These are phyloP conservation scores for Plutomurus gul DNA, from an alignment of 1,140 invertebrate genomes.

Conservation along the genomic window DNA sequence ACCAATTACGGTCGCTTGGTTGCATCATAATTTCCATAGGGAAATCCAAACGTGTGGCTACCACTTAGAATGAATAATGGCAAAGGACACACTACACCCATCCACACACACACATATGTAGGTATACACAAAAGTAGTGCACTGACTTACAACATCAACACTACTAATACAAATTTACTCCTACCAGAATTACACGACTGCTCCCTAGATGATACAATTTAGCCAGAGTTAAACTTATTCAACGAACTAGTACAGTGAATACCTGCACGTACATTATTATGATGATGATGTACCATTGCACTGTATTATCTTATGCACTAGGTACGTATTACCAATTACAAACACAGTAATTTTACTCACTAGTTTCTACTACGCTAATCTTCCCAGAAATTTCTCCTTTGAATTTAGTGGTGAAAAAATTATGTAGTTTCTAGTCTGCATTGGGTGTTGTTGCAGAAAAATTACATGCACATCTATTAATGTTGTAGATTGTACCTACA, in stretches of 20 bases:
- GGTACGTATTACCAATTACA: too few species aligned
- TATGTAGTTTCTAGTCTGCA: background rate
- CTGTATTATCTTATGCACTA: too few species aligned
- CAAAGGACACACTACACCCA: background rate
- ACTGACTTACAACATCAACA: too few species aligned
- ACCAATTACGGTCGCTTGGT: background rate
- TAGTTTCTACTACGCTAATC: background rate
- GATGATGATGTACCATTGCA: too few species aligned
- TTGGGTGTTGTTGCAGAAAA: background rate
- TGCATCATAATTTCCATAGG: background rate
- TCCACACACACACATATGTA: background rate
- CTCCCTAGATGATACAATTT: too few species aligned
- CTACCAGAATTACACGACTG: too few species aligned
- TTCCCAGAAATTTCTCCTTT: background rate
- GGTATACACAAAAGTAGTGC: too few species aligned
- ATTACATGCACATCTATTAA: conserved; percentile 5
- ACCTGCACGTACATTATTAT: too few species aligned
- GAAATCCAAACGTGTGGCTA: background rate
- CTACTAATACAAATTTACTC: too few species aligned
- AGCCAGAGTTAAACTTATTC: too few species aligned
- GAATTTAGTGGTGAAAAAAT: conserved; percentile 8
- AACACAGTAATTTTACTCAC: too few species aligned
- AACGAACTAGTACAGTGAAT: too few species aligned
- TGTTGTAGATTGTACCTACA: background rate
- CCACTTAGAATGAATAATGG: background rate